Percentiles rank a stretch among this genome's conserved stretches.
These are phyloP conservation scores for Saccostrea glomerata DNA, from an alignment of 1,140 invertebrate genomes.

Conservation along the genomic window DNA sequence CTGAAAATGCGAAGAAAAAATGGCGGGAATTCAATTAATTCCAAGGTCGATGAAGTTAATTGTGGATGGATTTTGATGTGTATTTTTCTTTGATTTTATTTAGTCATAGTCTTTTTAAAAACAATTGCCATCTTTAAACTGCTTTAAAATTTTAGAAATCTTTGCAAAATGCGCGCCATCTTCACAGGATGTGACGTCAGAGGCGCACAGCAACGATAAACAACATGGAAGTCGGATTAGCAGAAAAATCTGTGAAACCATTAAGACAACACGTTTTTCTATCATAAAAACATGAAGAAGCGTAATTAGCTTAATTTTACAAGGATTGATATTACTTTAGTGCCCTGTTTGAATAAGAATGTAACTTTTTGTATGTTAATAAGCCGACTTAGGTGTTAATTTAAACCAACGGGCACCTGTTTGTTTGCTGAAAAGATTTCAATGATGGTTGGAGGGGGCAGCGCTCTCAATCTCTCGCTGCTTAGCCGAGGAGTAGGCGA, in stretches of 20 bases:
- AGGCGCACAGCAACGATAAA: conserved; percentile 35
- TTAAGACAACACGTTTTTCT: background rate
- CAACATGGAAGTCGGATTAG: conserved; percentile 35
- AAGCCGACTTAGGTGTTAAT: background rate
- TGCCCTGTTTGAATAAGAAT: background rate
- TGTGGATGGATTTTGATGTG: too few species aligned
- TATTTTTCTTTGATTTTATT: too few species aligned
- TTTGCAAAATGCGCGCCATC: background rate
- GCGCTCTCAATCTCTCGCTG: conserved; percentile 74
- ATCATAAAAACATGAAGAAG: background rate
- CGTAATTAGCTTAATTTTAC: background rate
- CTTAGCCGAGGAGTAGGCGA: conserved; percentile 77
- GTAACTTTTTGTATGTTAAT: background rate
- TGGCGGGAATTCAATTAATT: too few species aligned
- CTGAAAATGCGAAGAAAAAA: too few species aligned
- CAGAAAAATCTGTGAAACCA: background rate
- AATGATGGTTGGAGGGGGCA: conserved; percentile 63
- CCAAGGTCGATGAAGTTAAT: too few species aligned
- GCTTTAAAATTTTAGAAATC: too few species aligned
- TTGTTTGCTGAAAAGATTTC: conserved; percentile 17
- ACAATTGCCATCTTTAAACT: too few species aligned
- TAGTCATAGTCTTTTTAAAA: too few species aligned
- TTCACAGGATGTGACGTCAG: conserved; percentile 27
- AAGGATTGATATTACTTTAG: background rate
- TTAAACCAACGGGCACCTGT: conserved; percentile 28